Evolutionary conservation across 1,140 invertebrate species (phyloP).

Genomic region (Sminthurinus signatus): DNA sequence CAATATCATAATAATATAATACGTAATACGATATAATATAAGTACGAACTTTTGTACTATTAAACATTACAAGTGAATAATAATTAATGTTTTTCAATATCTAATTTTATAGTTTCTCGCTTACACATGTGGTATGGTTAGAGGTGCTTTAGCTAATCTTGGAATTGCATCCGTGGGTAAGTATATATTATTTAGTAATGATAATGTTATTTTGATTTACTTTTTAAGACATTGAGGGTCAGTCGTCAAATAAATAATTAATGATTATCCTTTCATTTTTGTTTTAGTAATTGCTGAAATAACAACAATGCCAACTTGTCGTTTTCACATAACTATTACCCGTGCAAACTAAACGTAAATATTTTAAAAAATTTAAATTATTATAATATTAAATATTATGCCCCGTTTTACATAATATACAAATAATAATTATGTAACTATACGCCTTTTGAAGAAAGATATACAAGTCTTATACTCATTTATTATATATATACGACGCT

Average conservation of each 20-base stretch:
- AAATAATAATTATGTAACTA: not conserved
- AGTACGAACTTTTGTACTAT: not conserved
- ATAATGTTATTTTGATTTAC: no score
- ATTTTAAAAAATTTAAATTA: not conserved
- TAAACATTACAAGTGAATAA: no score
- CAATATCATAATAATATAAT: not conserved
- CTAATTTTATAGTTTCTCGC: slow-evolving; percentile 68
- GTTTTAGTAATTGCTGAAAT: slow-evolving; percentile 90
- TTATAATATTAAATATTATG: not conserved
- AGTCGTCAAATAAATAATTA: no score
- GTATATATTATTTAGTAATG: no score
- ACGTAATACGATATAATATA: not conserved
- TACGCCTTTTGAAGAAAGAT: not conserved
- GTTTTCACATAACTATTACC: slow-evolving; percentile 69
- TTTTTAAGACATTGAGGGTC: no score
- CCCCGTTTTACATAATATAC: not conserved
- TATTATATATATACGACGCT: no score
- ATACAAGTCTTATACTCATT: no score
- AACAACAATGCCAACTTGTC: slow-evolving; percentile 81
- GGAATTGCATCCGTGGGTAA: slow-evolving; percentile 85
- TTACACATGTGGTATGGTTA: slow-evolving; percentile 90
- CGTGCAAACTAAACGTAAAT: not conserved
- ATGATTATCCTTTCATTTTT: not conserved
- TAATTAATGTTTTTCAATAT: not conserved
- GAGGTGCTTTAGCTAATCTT: slow-evolving; percentile 89